These are phyloP conservation scores for Pristionchus fissidentatus DNA, from an alignment of 2,888 invertebrate species.

Conservation along the genomic window DNA sequence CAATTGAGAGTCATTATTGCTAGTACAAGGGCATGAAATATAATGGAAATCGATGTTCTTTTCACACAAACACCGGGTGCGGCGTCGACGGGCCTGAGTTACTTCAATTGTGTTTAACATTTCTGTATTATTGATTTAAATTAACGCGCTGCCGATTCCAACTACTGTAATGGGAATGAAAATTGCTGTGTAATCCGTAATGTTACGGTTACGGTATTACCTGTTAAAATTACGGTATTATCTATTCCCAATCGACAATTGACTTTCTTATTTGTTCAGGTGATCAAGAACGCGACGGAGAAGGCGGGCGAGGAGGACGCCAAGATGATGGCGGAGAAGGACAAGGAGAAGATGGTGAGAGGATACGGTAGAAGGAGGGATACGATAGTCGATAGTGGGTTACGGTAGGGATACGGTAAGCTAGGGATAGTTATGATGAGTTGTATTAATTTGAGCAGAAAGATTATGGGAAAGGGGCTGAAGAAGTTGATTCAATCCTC, in stretches of 20 bases:
- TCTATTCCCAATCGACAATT: background rate
- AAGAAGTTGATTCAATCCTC: too few relatives aligned
- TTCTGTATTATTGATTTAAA: too few relatives aligned
- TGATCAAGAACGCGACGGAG: background rate
- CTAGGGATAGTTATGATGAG: background rate
- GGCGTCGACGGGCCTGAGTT: background rate
- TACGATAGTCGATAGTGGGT: background rate
- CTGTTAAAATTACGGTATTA: background rate
- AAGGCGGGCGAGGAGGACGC: slow-evolving; percentile 29
- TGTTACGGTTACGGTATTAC: too few relatives aligned
- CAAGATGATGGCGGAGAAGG: background rate
- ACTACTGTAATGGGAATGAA: too few relatives aligned
- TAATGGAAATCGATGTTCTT: too few relatives aligned
- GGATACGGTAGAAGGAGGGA: background rate
- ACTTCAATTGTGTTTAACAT: background rate
- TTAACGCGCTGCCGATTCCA: too few relatives aligned
- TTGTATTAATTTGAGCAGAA: too few relatives aligned
- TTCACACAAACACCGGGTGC: too few relatives aligned
- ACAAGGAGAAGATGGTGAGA: slow-evolving; percentile 23
- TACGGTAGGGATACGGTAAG: background rate
- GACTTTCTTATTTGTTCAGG: background rate
- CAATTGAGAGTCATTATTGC: too few relatives aligned
- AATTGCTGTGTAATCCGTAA: too few relatives aligned
- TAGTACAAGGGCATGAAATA: too few relatives aligned
- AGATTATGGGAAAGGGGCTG: too few relatives aligned